Percentiles rank a stretch among this genome's conserved stretches.
phyloP scores from a whole-genome alignment of 2,797 vertebrate species.

The Trachurus trachurus region DNA sequence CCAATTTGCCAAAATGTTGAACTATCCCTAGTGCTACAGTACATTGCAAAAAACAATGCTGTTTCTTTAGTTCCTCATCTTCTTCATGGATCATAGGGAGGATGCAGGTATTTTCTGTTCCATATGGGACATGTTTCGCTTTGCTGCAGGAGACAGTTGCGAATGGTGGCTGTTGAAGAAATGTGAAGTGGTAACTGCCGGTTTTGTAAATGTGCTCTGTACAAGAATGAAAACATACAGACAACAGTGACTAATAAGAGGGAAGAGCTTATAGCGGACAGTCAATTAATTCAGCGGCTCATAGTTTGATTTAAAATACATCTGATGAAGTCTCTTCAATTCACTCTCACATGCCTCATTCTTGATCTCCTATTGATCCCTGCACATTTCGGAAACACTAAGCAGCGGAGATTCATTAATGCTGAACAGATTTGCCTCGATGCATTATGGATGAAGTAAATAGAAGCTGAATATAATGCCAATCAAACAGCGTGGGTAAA shows the following conservation, averaged over 20 bases:
- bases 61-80: neutral
- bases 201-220: neutral
- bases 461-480: constrained; percentile 61
- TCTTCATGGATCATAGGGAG: neutral
- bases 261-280: neutral
- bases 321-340: constrained; percentile 3
- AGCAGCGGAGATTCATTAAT: constrained; percentile 50
- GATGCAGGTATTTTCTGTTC: neutral
- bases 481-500: constrained; percentile 69
- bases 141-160: too few relatives aligned
- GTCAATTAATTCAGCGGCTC: constrained; percentile 9
- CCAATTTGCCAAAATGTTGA: too few relatives aligned
- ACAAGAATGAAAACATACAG: neutral
- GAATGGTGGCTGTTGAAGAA: too few relatives aligned
- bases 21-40: too few relatives aligned
- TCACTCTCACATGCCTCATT: constrained; percentile 25
- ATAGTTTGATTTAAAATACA: constrained; percentile 22
- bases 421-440: constrained; percentile 34
- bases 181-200: neutral
- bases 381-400: constrained; percentile 22
- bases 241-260: neutral
- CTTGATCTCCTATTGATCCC: constrained; percentile 39
- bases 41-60: too few relatives aligned
- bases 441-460: constrained; percentile 73
- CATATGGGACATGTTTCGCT: too few relatives aligned